Conservation (phyloP, 2,888 invertebrate species). For the Philereme transversata region DNA sequence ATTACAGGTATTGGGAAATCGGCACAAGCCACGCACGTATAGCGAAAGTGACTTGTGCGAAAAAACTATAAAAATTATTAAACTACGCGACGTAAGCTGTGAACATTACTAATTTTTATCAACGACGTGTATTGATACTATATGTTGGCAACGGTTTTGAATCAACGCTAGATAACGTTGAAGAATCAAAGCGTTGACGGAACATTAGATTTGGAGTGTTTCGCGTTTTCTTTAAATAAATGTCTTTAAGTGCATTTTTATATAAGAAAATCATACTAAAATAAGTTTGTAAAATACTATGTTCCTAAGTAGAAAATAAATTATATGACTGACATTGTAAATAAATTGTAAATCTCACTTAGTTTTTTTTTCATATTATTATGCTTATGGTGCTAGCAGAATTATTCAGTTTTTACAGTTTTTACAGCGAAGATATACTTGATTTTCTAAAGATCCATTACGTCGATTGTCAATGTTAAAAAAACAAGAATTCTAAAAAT, state of each 20-base stretch:
- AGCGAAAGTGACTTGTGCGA: constrained; percentile 40
- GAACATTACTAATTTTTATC: no score
- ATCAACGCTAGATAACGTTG: not conserved
- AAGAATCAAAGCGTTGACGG: not conserved
- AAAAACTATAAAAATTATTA: not conserved
- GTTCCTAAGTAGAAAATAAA: constrained; percentile 57
- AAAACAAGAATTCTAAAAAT: no score
- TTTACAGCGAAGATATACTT: no score
- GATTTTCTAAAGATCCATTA: no score
- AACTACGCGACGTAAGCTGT: no score
- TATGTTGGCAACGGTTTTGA: no score
- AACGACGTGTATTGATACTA: no score
- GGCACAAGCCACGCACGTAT: constrained; percentile 74
- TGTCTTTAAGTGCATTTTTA: constrained; percentile 24
- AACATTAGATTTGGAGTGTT: constrained; percentile 4
- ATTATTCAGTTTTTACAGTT: no score
- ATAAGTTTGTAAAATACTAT: constrained; percentile 55
- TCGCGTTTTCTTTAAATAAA: constrained; percentile 2
- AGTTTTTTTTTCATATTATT: constrained; percentile 23
- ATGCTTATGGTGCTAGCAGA: not conserved
- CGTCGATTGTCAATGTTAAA: no score
- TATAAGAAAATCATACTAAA: constrained; percentile 16
- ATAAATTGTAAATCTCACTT: constrained; percentile 40
- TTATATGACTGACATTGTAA: constrained; percentile 54
- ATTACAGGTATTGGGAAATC: constrained; percentile 69